Base-by-base conservation (phyloP, 2,888 invertebrate species). In the Cyrtodaria siliqua region DNA sequence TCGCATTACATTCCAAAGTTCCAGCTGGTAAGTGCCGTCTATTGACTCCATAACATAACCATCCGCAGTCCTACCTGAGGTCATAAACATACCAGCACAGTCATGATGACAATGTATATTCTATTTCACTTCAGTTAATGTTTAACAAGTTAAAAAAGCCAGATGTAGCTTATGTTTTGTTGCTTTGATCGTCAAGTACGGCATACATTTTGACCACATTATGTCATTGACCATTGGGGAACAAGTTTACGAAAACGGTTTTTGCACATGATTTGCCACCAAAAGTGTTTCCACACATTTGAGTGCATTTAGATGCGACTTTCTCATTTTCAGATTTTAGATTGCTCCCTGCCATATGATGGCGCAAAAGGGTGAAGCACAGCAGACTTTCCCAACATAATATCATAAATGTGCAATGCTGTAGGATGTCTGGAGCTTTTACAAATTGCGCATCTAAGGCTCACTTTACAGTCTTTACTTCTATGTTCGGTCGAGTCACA, bases 71-170 rank as follows among this genome's bases (percentile, higher is more conserved):
- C 68, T 61, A 6, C 72, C 78, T 42, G 38, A 26, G 20, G 23
- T 42, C n/a, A n/a, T 33, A 18, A 59, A 29, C 27, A 3, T 62
- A 20, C 75, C 79, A 33, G 71, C 20, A 42, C 80, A n/a, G n/a
- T n/a, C n/a, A 77, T 16, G 80, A 69, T 20, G 72, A 63, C 27
- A 80, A 53, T 14, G 56, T 52, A 53, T 68, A 80, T n/a, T 63
- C 26, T 2, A 61, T 20, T 14, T n/a, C 27, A 14, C 62, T 50
- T 38, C 52, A 27, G 0, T 56, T 18, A 3, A 59, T n/a, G n/a
- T n/a, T 49, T 23, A 78, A 44, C 20, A 14, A 18, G 6, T 75
- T 71, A 50, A 83, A 72, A 14, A 83, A 49, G 2, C 63, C 57
- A 38, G 74, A 29, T 2, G 26, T 67, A 8, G 66, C 80, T 12